Conservation (phyloP, 2,888 invertebrate species). For the Achlya flavicornis region DNA sequence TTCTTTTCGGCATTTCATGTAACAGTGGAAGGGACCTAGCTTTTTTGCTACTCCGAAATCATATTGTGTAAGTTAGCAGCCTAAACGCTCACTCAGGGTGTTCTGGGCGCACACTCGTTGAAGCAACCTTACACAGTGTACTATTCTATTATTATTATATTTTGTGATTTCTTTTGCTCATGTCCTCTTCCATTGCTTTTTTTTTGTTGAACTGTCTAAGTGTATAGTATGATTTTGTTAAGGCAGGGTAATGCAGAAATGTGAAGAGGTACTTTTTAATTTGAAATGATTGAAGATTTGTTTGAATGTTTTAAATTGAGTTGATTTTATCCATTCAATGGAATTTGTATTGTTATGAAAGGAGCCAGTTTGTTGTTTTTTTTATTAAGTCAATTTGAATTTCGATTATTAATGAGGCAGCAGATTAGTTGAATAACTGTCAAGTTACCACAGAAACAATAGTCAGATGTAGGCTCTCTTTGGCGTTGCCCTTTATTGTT, state of each 20-base stretch:
- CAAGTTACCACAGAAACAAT: conserved; percentile 81
- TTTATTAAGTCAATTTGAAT: conserved; percentile 78
- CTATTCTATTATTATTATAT: conserved; percentile 54
- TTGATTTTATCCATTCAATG: conserved; percentile 82
- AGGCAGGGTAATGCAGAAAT: conserved; percentile 82
- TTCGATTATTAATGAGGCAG: conserved; percentile 76
- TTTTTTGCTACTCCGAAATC: conserved; percentile 61
- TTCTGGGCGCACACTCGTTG: conserved; percentile 44
- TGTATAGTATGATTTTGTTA: conserved; percentile 81
- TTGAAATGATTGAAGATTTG: conserved; percentile 77
- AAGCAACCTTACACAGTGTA: conserved; percentile 63
- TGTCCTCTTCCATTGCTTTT: conserved; percentile 81
- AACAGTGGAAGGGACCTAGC: conserved; percentile 69
- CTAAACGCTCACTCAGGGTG: conserved; percentile 36
- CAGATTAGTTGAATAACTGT: conserved; percentile 76
- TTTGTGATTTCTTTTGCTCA: conserved; percentile 81
- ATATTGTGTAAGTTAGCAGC: conserved; percentile 49
- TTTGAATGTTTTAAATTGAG: conserved; percentile 82
- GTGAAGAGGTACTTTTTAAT: conserved; percentile 80
- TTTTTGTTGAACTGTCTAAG: conserved; percentile 76
- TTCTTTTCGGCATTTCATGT: conserved; percentile 81
- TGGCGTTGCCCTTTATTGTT: conserved; percentile 65
- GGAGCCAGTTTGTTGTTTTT: conserved; percentile 78
- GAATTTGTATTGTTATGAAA: conserved; percentile 81
- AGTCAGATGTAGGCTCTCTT: conserved; percentile 80